Evolutionary conservation across 2,113 vertebrate species (phyloP), one percentile per base, ranked within the genome.

Genomic region (Muntiacus muntjak): DNA sequence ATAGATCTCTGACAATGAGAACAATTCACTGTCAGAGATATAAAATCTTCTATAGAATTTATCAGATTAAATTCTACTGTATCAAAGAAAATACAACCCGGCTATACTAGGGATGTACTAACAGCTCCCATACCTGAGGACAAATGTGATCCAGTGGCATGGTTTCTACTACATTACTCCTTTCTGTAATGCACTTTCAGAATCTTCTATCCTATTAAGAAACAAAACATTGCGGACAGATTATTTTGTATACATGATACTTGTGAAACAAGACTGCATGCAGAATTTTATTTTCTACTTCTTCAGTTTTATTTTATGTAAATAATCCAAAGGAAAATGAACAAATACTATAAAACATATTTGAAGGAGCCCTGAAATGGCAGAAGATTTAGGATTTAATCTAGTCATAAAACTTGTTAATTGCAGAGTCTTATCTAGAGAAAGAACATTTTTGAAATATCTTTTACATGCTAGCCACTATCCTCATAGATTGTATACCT

Each of bases 301-400:
- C 17, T 15, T 45, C 45, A 60, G 55, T 60, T 98, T 94, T 85
- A 82, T 81, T 62, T 82, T 55, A 2, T 36, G 13, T 52, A 91
- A 91, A 93, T 86, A 96, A 86, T 89, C 12, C 12, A 62, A 40
- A 79, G 52, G 74, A 94, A 96, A 93, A 30, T 95, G 54, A 94
- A 84, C 3, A 95, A 64, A 82, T 67, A 58, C 13, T 45, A 17
- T 16, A 76, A 94, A 55, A 50, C 81, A 36, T 6, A 81, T 67
- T 91, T 90, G 15, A 82, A 87, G 87, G 33, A 50, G 6, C 15
- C 33, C n/a, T 52, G 64, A 91, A 94, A 60, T 52, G 58, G 12
- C 47, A 86, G 3, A 30, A 82, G 11, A 0, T 25, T 97, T 74
- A 36, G 50, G 43, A 58, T 58, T 93, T 76, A 52, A 78, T 92